A percentile compares a stretch with the other conserved stretches of the same genome.
phyloP scores from a whole-genome alignment of 1,140 invertebrate genomes.

The Aphidius gifuensis region DNA sequence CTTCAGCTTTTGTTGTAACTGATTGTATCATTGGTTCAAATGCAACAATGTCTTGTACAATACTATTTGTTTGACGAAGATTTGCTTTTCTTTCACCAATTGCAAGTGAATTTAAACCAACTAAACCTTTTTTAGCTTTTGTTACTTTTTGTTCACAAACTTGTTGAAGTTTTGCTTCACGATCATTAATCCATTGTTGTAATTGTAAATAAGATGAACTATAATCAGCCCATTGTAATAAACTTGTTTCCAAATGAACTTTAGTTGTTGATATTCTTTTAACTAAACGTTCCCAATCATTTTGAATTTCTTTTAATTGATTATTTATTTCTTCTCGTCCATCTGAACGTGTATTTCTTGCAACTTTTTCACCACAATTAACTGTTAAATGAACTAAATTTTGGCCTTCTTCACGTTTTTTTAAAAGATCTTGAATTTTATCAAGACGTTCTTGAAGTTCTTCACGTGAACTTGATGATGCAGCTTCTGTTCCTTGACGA shows the following conservation, averaged over 20 bases:
- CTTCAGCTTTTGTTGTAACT: constrained; percentile 85
- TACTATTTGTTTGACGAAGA: constrained; percentile 86
- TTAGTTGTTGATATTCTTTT: constrained; percentile 91
- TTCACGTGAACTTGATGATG: constrained; percentile 78
- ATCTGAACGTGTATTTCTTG: constrained; percentile 82
- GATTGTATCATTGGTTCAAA: constrained; percentile 95
- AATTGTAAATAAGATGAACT: constrained; percentile 87
- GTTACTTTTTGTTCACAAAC: constrained; percentile 83
- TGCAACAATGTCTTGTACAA: constrained; percentile 90
- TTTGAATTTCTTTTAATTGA: constrained; percentile 86
- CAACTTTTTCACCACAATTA: constrained; percentile 89
- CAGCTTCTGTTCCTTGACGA: constrained; percentile 73
- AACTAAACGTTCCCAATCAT: constrained; percentile 87
- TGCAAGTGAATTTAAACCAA: constrained; percentile 73
- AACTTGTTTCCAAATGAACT: constrained; percentile 85
- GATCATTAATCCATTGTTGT: constrained; percentile 92
- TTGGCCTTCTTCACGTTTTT: constrained; percentile 86
- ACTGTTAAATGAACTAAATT: constrained; percentile 84
- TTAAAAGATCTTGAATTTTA: constrained; percentile 77
- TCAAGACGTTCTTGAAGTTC: constrained; percentile 78
- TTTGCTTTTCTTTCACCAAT: constrained; percentile 83
- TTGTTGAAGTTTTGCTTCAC: constrained; percentile 91
- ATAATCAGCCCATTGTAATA: constrained; percentile 94
- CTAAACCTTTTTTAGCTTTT: constrained; percentile 71
- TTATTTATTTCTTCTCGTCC: constrained; percentile 84